Percentiles rank a stretch among this genome's conserved stretches.
phyloP scores from a whole-genome alignment of 1,140 invertebrate genomes.

The Zaprionus gabonicus region DNA sequence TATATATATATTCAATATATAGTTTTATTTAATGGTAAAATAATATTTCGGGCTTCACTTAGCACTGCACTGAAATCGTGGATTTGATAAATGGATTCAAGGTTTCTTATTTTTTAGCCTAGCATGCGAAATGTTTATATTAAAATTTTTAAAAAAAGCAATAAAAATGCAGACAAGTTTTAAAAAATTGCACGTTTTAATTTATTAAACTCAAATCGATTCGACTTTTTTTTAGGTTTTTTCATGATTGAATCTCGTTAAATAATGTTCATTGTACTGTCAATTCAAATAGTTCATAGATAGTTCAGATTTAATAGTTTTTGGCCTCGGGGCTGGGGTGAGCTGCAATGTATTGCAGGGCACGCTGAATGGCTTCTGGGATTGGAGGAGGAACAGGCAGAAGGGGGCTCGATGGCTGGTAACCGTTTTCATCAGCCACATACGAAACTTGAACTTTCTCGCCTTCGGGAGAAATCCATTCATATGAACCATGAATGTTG shows the following conservation, averaged over 20 bases:
- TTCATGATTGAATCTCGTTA: background rate
- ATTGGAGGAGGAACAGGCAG: slow-evolving; percentile 79
- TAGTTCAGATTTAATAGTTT: background rate
- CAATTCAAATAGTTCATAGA: background rate
- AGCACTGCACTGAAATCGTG: no score
- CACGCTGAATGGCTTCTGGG: slow-evolving; percentile 56
- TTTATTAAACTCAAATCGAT: slow-evolving; percentile 25
- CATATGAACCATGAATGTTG: slow-evolving; percentile 61
- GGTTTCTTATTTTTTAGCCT: no score
- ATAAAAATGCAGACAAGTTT: background rate
- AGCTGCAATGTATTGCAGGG: slow-evolving; percentile 85
- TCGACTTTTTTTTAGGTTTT: slow-evolving; percentile 4
- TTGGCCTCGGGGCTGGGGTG: slow-evolving; percentile 52
- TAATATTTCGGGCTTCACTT: no score
- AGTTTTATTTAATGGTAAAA: no score
- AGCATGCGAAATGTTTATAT: no score
- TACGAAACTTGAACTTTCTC: slow-evolving; percentile 85
- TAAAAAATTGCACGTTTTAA: slow-evolving; percentile 27
- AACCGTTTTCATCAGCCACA: slow-evolving; percentile 87
- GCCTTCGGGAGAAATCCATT: slow-evolving; percentile 78
- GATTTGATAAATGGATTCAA: no score
- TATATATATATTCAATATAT: no score
- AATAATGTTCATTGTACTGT: background rate
- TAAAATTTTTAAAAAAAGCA: no score
- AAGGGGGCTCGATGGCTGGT: slow-evolving; percentile 84